These are phyloP conservation scores for Psittacula echo DNA, from an alignment of 2,797 vertebrate species.

Conservation along the genomic window DNA sequence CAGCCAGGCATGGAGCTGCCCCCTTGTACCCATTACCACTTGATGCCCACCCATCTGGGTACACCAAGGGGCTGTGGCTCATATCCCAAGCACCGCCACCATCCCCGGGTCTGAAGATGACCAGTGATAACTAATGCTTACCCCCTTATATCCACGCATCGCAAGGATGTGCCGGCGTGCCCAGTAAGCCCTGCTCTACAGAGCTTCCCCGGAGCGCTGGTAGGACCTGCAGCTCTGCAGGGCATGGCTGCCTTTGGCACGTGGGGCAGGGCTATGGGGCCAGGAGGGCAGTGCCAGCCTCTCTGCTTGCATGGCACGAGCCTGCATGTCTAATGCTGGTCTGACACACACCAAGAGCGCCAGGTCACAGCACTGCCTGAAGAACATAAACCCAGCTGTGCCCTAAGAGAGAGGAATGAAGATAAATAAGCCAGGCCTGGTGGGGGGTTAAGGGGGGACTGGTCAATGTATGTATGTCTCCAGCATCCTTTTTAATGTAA, in stretches of 20 bases:
- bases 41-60: neutral
- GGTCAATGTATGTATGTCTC: neutral
- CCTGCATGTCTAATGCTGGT: slow-evolving; percentile 41
- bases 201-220: slow-evolving; percentile 58
- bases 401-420: neutral
- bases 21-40: no score
- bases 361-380: rapidly evolving
- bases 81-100: neutral
- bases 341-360: neutral
- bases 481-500: neutral
- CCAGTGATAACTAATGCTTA: neutral
- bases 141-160: slow-evolving; percentile 15
- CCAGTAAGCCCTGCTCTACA: slow-evolving; percentile 46
- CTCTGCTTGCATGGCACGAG: slow-evolving; percentile 26
- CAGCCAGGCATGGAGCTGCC: neutral
- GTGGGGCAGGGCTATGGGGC: neutral
- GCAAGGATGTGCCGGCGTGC: slow-evolving; percentile 19
- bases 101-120: neutral
- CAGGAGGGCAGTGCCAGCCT: neutral
- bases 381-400: neutral
- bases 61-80: rapidly evolving
- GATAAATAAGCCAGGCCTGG: slow-evolving; percentile 27
- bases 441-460: neutral
- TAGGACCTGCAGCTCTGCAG: slow-evolving; percentile 11
- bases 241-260: neutral